phyloP scores from a whole-genome alignment of 2,797 vertebrate genomes.

The Peromyscus eremicus region DNA sequence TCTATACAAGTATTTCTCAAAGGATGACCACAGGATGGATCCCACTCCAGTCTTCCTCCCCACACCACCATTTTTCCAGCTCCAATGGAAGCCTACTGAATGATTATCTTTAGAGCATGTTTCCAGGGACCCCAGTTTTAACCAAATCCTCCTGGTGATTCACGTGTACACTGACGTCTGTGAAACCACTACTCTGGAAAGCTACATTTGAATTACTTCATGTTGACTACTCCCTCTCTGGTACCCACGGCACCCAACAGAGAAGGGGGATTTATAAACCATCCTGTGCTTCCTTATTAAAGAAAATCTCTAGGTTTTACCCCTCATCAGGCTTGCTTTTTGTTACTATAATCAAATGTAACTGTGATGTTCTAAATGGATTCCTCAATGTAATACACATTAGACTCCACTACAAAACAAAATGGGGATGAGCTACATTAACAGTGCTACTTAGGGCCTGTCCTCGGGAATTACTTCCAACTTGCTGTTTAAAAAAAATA shows the following conservation, averaged over 20 bases:
- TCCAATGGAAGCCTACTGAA: not conserved
- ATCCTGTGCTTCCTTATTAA: slow-evolving; percentile 2
- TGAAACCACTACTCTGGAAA: slow-evolving; percentile 32
- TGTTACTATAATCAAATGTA: not conserved
- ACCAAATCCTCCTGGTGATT: not conserved
- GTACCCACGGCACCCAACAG: not conserved
- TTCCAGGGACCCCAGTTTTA: not conserved
- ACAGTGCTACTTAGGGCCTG: not conserved
- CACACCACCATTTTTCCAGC: not conserved
- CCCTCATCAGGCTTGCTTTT: not conserved
- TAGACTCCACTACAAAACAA: not conserved
- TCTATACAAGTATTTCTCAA: not conserved
- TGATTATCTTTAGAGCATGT: not conserved
- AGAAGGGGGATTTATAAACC: not conserved
- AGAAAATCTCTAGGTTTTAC: slow-evolving; percentile 43
- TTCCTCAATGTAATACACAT: not conserved
- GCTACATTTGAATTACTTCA: not conserved
- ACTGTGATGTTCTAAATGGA: not conserved
- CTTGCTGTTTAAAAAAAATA: not conserved
- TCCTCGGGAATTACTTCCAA: not conserved
- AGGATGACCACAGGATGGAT: not conserved
- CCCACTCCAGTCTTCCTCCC: not conserved
- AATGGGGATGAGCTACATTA: not conserved
- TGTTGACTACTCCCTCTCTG: not conserved
- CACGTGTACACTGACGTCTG: not conserved